phyloP scores from a whole-genome alignment of 2,113 vertebrate genomes.

The Labeo rohita region DNA sequence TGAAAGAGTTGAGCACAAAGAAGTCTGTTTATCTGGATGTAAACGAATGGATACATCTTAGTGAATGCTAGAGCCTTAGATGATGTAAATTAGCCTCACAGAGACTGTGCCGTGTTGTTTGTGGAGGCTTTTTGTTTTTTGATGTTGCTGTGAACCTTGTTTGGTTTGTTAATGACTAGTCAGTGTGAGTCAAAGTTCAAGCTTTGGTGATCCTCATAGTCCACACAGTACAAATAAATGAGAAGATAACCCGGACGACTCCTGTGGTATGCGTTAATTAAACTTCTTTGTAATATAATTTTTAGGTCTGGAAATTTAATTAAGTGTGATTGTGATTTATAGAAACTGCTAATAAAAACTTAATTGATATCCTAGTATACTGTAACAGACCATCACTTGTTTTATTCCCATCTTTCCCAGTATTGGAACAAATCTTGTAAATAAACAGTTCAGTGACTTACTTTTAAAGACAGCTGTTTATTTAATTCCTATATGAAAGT shows the following conservation, averaged over 20 bases:
- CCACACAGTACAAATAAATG: neutral
- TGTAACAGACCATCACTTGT: neutral
- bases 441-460: neutral
- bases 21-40: neutral
- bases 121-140: neutral
- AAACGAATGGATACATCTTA: neutral
- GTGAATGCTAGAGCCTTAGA: neutral
- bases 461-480: neutral
- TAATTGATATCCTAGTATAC: neutral
- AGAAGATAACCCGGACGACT: neutral
- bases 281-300: neutral
- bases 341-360: neutral
- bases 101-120: neutral
- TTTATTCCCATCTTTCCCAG: no score
- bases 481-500: neutral
- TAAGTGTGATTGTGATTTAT: neutral
- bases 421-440: neutral
- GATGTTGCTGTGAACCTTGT: neutral
- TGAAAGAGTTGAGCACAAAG: slow-evolving; percentile 13
- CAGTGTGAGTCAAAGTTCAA: neutral
- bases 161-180: neutral
- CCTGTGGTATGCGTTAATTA: neutral
- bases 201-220: neutral
- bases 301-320: neutral
- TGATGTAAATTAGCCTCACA: neutral